Base-by-base conservation (phyloP, 2,888 invertebrate genomes). In the Temnothorax unifasciatus region DNA sequence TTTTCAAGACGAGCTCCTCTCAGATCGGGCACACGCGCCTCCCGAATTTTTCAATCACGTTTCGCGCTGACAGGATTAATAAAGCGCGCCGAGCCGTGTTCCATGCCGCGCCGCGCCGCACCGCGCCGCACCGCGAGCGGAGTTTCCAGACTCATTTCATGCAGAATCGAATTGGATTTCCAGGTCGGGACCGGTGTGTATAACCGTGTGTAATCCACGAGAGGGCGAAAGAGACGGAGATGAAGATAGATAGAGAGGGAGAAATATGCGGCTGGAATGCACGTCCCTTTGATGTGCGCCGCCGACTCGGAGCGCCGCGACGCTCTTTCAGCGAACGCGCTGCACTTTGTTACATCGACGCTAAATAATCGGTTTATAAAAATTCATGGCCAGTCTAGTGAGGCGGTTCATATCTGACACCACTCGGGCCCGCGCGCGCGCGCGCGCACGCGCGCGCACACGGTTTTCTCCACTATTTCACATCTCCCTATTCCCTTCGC, bases 161-260 rank as follows among this genome's bases (percentile, higher is more conserved):
- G 91, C 93, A 92, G 92, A 93, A 94, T 94, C 93, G 93, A 94
- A 94, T 94, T 94, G 94, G 92, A 94, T 94, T 93, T 93, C 89
- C 92, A 91, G 92, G 92, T 91, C 90, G 90, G 89, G 87, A 84
- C 84, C 85, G 86, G 82, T 74, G 83, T 88, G 83, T 86, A 85
- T 86, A 76, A 84, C 82, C 82, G 85, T 79, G 85, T 85, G 85
- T 85, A 83, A 71, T 34, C 47, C 69, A 59, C 87, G 85, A 63
- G 21, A 44, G 64, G 4, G n/a, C 47, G 73, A 83, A n/a, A 57
- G 69, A 68, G 44, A 76, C 5, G 15, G 63, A 38, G 38, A 74
- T 0, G 15, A 52, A 25, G 63, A 47, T 75, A 76, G 69, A 57
- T 38, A 44, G 64, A 44, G 84, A 81, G 75, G 25, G 50, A 52